Evolutionary conservation across 1,140 invertebrate genomes (phyloP), one percentile per base, ranked within the genome.

Genomic region (Drosophila serrata): DNA sequence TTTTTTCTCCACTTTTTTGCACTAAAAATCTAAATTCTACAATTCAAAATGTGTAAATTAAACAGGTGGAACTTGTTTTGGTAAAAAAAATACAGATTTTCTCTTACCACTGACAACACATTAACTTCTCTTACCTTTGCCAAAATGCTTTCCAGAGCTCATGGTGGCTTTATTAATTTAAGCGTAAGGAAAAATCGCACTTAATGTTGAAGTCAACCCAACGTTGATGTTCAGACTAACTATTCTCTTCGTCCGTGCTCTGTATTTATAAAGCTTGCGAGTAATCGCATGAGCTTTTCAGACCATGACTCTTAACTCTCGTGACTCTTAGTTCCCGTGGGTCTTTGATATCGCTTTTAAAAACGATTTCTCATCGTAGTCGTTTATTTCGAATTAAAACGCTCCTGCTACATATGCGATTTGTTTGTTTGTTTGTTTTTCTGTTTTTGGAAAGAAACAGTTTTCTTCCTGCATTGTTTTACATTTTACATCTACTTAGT

Each of bases 381-480:
- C 40, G 57, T 80, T 84, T 77, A 84, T 85, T 86, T 74, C 59
- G 59, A 62, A 46, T 79, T 73, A 79, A 86, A 86, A 86, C 78
- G 82, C 60, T 51, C 51, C 74, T 79, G 33, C 82, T 86, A 86
- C 82, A 76, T 82, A 51, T 74, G 62, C 59, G 57, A 65, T 59
- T 79, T 76, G 48, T 62, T 68, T 69, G 48, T 31, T 51, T 62
- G 61, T 62, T 11, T 55, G n/a, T 62, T 6, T 29, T 33, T 13
- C 53, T 19, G 35, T 39, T 48, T 15, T 48, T 15, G 24, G 46
- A 61, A 69, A 65, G 61, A 69, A 45, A 53, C 51, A 12, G 9
- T 29, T 57, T 40, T 58, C 65, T 29, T 37, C 43, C 31, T 45
- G 61, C 59, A 22, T 35, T 45, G 40, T 56, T 59, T 58, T 53